Base-by-base conservation (phyloP, 92 coral and sea anemone genomes). In the Bergia sp. region DNA sequence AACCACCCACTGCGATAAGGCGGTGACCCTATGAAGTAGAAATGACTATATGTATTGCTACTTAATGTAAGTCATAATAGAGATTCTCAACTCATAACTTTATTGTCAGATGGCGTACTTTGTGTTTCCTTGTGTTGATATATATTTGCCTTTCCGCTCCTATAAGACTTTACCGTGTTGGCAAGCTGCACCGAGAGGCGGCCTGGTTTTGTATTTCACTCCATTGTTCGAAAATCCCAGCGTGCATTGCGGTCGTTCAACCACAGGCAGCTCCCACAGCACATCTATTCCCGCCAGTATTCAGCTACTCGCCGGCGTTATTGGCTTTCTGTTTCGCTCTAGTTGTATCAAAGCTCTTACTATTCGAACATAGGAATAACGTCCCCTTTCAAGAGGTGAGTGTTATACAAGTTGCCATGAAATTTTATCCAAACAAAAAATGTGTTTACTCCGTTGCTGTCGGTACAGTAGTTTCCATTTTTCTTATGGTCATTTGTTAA, bases 151-250 rank as follows among this genome's bases (percentile, higher is more conserved):
- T 80, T 76, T 7, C 13, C 29, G 10, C 44, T 76, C 41, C 47
- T 84, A 13, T 29, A 49, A 76, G 96, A 89, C 79, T 95, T 50
- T 75, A 86, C 86, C 76, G 80, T 18, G 95, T 91, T 16, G 91
- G 91, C 78, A 86, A 77, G 85, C 82, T 91, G 13, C 81, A 94
- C 55, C 82, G 87, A 75, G 94, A 93, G 64, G 86, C 92, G 18
- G 86, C 90, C 78, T 93, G 93, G 90, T 87, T 95, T 37, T 93
- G 95, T 73, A 79, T 91, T 47, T 90, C 96, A 44, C n/a, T 95
- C 7, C 98, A 95, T 50, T 86, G 93, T 50, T 94, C 95, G 88
- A 95, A 95, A 91, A 73, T 95, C 13, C 89, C 96, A 49, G 82
- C 89, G 55, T 89, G 90, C 85, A 44, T 93, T 12, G 84, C 90